A percentile compares a stretch with the other conserved stretches of the same genome.
phyloP scores from a whole-genome alignment of 2,113 vertebrate genomes.

The Collichthys lucidus region DNA sequence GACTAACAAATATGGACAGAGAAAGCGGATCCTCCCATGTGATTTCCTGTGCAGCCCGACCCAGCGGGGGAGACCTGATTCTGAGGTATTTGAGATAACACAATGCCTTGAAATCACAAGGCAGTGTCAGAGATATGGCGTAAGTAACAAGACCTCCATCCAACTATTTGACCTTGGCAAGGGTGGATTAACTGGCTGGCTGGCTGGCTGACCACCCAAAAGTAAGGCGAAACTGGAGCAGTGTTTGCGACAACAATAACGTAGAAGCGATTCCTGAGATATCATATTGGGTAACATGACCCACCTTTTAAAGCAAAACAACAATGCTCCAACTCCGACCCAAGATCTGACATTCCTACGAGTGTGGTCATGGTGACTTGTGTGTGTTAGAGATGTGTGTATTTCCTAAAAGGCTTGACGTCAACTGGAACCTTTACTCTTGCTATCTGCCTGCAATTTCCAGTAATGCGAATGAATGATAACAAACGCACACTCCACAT shows the following conservation, averaged over 20 bases:
- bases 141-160: constrained; percentile 60
- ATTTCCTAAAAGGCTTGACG: constrained; percentile 71
- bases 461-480: constrained; percentile 61
- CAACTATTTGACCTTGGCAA: constrained; percentile 78
- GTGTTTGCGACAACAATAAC: constrained; percentile 63
- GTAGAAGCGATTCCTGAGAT: constrained; percentile 60
- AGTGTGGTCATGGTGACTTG: constrained; percentile 41
- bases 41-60: constrained; percentile 48
- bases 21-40: constrained; percentile 66
- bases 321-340: constrained; percentile 32
- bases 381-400: constrained; percentile 54
- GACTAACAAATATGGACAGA: constrained; percentile 61
- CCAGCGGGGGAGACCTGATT: constrained; percentile 54
- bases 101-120: constrained; percentile 65
- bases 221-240: constrained; percentile 51
- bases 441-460: constrained; percentile 66
- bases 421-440: constrained; percentile 67
- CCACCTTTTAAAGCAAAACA: constrained; percentile 65
- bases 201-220: constrained; percentile 75
- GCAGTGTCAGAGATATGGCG: constrained; percentile 69
- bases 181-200: constrained; percentile 34
- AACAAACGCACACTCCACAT: constrained; percentile 34
- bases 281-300: constrained; percentile 65
- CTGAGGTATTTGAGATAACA: constrained; percentile 66
- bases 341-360: constrained; percentile 45